These are phyloP conservation scores for Lerista edwardsae DNA, from an alignment of 2,797 vertebrate genomes.

Conservation along the genomic window DNA sequence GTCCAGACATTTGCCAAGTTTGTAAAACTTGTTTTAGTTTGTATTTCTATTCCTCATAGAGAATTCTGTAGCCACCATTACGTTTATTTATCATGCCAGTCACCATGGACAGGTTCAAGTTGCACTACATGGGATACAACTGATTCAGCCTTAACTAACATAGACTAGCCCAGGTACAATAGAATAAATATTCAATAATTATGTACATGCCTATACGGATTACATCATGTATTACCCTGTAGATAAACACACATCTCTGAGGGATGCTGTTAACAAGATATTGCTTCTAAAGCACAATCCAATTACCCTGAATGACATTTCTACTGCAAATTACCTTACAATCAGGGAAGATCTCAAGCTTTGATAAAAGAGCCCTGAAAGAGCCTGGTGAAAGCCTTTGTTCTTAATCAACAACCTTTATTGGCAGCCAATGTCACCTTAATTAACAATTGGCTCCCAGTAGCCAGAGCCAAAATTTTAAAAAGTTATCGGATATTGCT, in stretches of 20 bases:
- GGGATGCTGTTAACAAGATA: constrained; percentile 53
- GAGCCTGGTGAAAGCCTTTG: neutral
- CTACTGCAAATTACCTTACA: constrained; percentile 62
- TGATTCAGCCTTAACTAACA: neutral
- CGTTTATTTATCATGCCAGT: neutral
- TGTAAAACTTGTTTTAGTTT: neutral
- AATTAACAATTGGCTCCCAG: neutral
- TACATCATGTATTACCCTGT: neutral
- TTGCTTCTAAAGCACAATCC: constrained; percentile 40
- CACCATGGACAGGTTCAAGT: neutral
- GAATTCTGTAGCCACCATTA: neutral
- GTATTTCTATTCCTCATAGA: neutral
- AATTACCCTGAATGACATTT: constrained; percentile 57
- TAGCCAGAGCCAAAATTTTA: neutral
- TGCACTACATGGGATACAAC: neutral
- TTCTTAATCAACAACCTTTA: constrained; percentile 57
- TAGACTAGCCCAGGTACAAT: neutral
- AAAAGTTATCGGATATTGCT: neutral
- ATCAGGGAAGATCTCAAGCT: constrained; percentile 45
- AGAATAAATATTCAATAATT: constrained; percentile 23
- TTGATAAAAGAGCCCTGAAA: constrained; percentile 56
- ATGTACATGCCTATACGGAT: neutral
- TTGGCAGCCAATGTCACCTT: constrained; percentile 43
- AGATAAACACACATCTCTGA: constrained; percentile 48
- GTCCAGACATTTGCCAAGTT: neutral